Evolutionary conservation across 2,113 vertebrate genomes (phyloP).

Genomic region (Urocolius indicus): DNA sequence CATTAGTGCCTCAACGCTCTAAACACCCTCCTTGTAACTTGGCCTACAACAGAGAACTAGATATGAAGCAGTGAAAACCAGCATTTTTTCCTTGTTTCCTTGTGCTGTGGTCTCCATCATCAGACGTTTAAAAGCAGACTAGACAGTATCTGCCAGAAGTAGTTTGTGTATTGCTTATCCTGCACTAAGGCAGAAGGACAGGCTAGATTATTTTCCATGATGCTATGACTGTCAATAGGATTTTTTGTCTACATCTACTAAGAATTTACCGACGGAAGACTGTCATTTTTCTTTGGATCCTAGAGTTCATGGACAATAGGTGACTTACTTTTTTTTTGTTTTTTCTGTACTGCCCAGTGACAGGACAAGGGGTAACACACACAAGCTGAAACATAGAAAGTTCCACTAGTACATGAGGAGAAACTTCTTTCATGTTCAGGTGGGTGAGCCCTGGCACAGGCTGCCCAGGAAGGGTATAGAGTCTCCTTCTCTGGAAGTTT

Average conservation of each 20-base stretch:
- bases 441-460: too few relatives aligned
- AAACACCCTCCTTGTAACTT: slow-evolving; percentile 59
- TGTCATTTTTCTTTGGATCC: background rate
- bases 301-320: background rate
- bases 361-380: too few relatives aligned
- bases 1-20: slow-evolving; percentile 43
- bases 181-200: background rate
- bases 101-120: background rate
- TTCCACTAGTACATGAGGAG: too few relatives aligned
- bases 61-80: slow-evolving; percentile 7
- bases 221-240: background rate
- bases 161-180: background rate
- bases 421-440: too few relatives aligned
- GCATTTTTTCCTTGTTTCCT: slow-evolving; percentile 6
- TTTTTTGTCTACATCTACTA: background rate
- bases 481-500: too few relatives aligned
- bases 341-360: too few relatives aligned
- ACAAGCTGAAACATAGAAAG: too few relatives aligned
- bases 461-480: too few relatives aligned
- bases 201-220: background rate
- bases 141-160: background rate
- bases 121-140: background rate
- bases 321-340: too few relatives aligned
- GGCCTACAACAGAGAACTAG: slow-evolving; percentile 36
- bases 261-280: background rate